Base-by-base conservation (phyloP, 2,113 vertebrate genomes). In the Gambusia holbrooki region DNA sequence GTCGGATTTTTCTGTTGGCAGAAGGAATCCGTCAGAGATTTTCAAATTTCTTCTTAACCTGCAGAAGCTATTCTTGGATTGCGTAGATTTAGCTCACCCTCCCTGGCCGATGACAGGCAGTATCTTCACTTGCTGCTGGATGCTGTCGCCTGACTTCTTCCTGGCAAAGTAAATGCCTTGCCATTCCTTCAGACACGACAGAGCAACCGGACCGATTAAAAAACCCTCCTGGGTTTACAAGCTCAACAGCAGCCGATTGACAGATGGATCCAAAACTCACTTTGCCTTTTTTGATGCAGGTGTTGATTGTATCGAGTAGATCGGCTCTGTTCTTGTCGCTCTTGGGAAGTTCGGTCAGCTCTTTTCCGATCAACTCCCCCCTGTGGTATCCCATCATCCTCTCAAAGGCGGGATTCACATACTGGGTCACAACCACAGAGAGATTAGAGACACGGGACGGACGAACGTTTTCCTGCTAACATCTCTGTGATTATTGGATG, bases 381-480 rank as follows among this genome's bases (percentile, higher is more conserved):
- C 95, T 96, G 76, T 94, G 95, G 91, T 98, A 99, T 14, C 97
- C 97, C 96, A 97, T 98, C 97, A 99, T 97, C 58, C 70, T 89
- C 86, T 99, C 97, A 66, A 98, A 98, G 33, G 97, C 97, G 27
- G 97, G 97, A 86, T 99, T 99, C 85, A 99, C 96, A 37, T 99
- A 99, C 97, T 99, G 92, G 60, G 66, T 84, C 5, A n/a, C 58
- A 45, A 80, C 2, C 14, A 19, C 48, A 62, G 64, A 37, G 51
- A 58, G 30, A 29, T n/a, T 32, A 33, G 14, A 29, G 32, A 37
- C 32, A 28, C 22, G 2, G 11, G 22, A 27, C 9, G 5, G 62
- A 62, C 2, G 7, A 15, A 32, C 27, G 19, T 15, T 35, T 27
- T 66, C n/a, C 30, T 25, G 17, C 25, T 66, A 7, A 66, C 35